A percentile compares a stretch with the other conserved stretches of the same genome.
These are phyloP conservation scores for Calameuta idolon DNA, from an alignment of 2,888 invertebrate genomes.

Conservation along the genomic window DNA sequence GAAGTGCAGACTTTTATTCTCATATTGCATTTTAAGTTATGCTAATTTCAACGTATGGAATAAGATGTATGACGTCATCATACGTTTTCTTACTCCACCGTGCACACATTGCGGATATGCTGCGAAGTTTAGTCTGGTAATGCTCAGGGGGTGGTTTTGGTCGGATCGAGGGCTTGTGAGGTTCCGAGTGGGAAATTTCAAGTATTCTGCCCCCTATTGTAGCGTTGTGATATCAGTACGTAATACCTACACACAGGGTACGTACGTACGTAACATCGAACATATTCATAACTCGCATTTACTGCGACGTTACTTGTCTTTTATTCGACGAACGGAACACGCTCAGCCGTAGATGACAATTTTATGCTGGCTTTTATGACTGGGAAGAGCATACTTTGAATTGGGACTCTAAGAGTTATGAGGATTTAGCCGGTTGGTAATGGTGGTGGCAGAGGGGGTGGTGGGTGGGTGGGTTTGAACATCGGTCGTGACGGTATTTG, in stretches of 20 bases:
- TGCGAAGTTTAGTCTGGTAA: neutral
- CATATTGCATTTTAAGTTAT: conserved; percentile 57
- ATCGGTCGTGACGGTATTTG: neutral
- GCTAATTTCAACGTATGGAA: conserved; percentile 49
- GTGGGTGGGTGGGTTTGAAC: neutral
- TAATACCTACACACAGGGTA: neutral
- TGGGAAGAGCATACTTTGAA: conserved; percentile 54
- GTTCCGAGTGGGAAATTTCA: neutral
- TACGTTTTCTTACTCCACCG: neutral
- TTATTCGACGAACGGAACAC: conserved; percentile 49
- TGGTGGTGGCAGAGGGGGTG: neutral
- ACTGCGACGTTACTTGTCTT: conserved; percentile 48
- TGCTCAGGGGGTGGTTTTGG: neutral
- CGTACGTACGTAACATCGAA: conserved; percentile 43
- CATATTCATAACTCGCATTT: conserved; percentile 59
- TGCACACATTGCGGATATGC: neutral
- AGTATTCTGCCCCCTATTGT: conserved; percentile 12
- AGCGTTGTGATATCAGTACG: conserved; percentile 36
- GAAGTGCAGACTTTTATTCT: conserved; percentile 52
- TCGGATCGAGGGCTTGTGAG: neutral
- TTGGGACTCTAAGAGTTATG: conserved; percentile 45
- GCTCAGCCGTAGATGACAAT: conserved; percentile 53
- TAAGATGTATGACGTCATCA: neutral
- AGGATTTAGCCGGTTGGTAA: conserved; percentile 25
- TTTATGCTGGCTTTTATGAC: conserved; percentile 60